Evolutionary conservation across 2,888 invertebrate species (phyloP).

Genomic region (Lordiphosa fenestrarum): DNA sequence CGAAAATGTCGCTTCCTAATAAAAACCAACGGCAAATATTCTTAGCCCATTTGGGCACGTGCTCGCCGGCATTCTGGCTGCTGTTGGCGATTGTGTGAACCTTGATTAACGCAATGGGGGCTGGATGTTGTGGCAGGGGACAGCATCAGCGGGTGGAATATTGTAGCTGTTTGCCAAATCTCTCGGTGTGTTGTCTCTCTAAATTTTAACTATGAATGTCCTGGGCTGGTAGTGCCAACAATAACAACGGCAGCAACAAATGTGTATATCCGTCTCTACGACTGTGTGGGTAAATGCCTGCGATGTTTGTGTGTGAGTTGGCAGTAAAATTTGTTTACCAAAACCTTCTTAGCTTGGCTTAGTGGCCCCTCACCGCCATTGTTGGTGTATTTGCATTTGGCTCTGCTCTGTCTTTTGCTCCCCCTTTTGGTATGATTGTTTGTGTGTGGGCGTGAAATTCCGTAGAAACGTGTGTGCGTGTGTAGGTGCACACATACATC

Average conservation of each 20-base stretch:
- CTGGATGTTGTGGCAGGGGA: background rate
- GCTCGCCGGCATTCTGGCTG: slow-evolving; percentile 37
- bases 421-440: slow-evolving; percentile 15
- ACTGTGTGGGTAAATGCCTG: slow-evolving; percentile 9
- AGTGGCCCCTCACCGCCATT: slow-evolving; percentile 68
- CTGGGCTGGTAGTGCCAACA: slow-evolving; percentile 41
- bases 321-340: slow-evolving; percentile 62
- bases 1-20: slow-evolving; percentile 34
- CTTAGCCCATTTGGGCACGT: slow-evolving; percentile 64
- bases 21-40: slow-evolving; percentile 39
- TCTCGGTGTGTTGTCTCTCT: slow-evolving; percentile 68
- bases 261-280: slow-evolving; percentile 22
- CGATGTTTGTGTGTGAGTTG: slow-evolving; percentile 36
- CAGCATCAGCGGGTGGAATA: slow-evolving; percentile 25
- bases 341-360: slow-evolving; percentile 73
- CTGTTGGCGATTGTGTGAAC: slow-evolving; percentile 61
- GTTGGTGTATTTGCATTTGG: slow-evolving; percentile 71
- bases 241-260: slow-evolving; percentile 2
- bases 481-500: slow-evolving; percentile 6
- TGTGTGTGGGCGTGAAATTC: slow-evolving; percentile 59
- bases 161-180: slow-evolving; percentile 64
- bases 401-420: slow-evolving; percentile 22
- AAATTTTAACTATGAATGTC: slow-evolving; percentile 72
- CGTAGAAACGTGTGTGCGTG: slow-evolving; percentile 50
- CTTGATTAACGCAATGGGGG: slow-evolving; percentile 64